phyloP scores from a whole-genome alignment of 2,888 invertebrate genomes.

The Tolmerus cingulatus region DNA sequence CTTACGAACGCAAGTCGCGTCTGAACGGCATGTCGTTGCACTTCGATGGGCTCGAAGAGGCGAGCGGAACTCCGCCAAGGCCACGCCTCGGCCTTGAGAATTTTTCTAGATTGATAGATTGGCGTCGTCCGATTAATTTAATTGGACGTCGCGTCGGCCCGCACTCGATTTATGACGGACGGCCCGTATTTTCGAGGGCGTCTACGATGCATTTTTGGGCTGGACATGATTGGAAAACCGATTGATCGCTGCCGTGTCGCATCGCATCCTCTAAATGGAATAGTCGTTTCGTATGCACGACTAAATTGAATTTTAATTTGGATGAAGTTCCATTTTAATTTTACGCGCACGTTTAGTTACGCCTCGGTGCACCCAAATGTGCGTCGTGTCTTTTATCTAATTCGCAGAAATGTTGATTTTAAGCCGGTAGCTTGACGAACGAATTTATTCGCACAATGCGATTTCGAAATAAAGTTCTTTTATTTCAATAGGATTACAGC shows the following conservation, averaged over 20 bases:
- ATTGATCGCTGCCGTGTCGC: background rate
- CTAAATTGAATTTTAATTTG: constrained; percentile 28
- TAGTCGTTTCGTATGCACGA: background rate
- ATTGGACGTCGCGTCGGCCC: background rate
- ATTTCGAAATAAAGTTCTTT: no score
- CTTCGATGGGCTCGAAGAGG: constrained; percentile 3
- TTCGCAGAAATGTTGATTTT: background rate
- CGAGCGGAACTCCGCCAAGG: background rate
- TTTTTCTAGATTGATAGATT: constrained; percentile 1
- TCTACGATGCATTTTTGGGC: background rate
- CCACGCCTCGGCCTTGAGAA: background rate
- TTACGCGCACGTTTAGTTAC: background rate
- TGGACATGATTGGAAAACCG: constrained; percentile 20
- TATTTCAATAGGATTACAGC: no score
- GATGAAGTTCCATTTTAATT: background rate
- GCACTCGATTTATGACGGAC: background rate
- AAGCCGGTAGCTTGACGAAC: background rate
- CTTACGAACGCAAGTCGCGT: constrained; percentile 27
- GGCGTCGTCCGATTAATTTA: constrained; percentile 22
- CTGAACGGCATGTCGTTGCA: background rate
- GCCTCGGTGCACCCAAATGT: background rate
- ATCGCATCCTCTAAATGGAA: background rate
- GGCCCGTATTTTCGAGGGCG: background rate
- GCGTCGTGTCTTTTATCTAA: background rate
- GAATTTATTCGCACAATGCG: background rate